Evolutionary conservation across 2,888 invertebrate species (phyloP), one percentile per base, ranked within the genome.

Genomic region (Cryptus armator): DNA sequence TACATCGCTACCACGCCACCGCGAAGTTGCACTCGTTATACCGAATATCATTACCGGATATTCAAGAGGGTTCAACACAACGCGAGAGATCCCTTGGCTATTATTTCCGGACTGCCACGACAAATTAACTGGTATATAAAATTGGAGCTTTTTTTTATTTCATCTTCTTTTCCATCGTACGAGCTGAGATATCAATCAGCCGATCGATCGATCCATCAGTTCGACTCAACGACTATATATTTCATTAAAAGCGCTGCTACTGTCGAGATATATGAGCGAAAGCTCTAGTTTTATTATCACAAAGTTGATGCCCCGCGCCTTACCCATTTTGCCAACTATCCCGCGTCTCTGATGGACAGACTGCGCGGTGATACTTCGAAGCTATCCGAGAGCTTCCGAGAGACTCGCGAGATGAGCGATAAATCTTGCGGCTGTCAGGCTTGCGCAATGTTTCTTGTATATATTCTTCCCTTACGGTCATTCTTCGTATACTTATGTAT

Each of bases 121-220:
- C 46, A 59, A 74, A 74, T 74, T 62, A 62, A 62, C 74, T 37
- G 44, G 46, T 62, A 48, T 62, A 71, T 53, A 53, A 71, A 53
- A 72, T 62, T 29, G n/a, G 37, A 37, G 37, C 0, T 56, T 12
- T 56, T 56, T 53, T 2, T 19, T 53, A 16, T 43, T 46, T 70
- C 68, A 32, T 68, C 71, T 64, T 53, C 44, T 19, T 19, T 56
- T 24, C 12, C 62, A 46, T 59, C 62, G 46, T 62, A 74, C 14
- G 24, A 72, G 19, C 66, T 37, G 67, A 68, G 29, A 75, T 19
- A 59, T 77, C 48, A 48, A 72, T 37, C 46, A 74, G 64, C 44
- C 53, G 75, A 19, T 32, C 37, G 66, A 53, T 66, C 84, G 80
- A 84, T 84, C 81, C 62, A 84, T 84, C 84, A 84, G 72, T 81